Base-by-base conservation (phyloP, 1,140 invertebrate genomes). In the Vanessa tameamea region DNA sequence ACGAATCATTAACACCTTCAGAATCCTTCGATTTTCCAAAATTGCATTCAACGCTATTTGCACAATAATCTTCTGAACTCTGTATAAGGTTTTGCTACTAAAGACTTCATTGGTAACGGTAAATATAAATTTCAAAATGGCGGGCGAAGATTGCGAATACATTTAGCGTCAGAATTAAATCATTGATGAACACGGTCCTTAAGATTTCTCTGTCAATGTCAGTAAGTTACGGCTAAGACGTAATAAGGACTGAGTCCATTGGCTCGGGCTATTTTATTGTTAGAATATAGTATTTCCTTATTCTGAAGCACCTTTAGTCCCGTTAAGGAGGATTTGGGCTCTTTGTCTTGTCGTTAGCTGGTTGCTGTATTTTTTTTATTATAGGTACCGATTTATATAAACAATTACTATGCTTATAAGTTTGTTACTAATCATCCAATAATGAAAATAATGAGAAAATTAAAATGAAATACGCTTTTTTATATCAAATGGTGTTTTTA, bases 151-250 rank as follows among this genome's bases (percentile, higher is more conserved):
- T n/a, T 15, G 57, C 57, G 14, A 37, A 61, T 14, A 61, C 57
- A 61, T 61, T 61, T 61, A 61, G 57, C 57, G 57, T 12, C n/a
- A 31, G 57, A 15, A 61, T 61, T 61, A 37, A 61, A 61, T 61
- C 57, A 61, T 37, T 37, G 57, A 57, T 57, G 53, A 23, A 57
- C 31, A 61, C 26, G 57, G 11, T 23, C 20, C 53, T 55, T 55
- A n/a, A 26, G 57, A 37, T 61, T 37, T 31, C 57, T 57, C 57
- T 37, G 26, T 31, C 57, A 15, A 51, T 57, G 57, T 61, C 31
- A 11, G 57, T 61, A 61, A 61, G 31, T 61, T 37, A 61, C 57
- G 57, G 14, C 16, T 12, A 3, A 50, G 48, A 14, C 13, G 48
- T 50, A 50, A 2, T 14, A 14, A 15, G 50, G 50, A n/a, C 50